Evolutionary conservation across 2,888 invertebrate species (phyloP).

Genomic region (Seladonia tumulorum): DNA sequence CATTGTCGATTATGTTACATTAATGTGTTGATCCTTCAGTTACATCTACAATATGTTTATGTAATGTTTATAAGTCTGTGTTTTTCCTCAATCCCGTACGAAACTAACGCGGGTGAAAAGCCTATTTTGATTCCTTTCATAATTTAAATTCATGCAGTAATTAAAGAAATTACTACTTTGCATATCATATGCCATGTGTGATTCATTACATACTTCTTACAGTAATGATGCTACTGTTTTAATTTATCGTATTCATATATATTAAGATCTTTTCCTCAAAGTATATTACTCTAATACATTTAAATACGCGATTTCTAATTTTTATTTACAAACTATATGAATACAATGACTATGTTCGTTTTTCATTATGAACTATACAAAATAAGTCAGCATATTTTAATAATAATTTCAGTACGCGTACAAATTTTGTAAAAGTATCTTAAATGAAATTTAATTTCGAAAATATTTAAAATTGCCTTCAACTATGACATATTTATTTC

Average conservation of each 20-base stretch:
- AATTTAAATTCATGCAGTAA: constrained; percentile 30
- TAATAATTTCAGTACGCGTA: constrained; percentile 4
- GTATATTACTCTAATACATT: constrained; percentile 41
- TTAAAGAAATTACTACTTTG: constrained; percentile 28
- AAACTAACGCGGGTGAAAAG: constrained; percentile 4
- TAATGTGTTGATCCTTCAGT: constrained; percentile 17
- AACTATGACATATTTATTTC: not conserved
- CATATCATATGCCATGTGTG: constrained; percentile 25
- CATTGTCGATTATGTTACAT: constrained; percentile 10
- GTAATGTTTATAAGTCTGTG: constrained; percentile 23
- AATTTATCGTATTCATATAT: constrained; percentile 29
- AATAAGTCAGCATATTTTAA: constrained; percentile 15
- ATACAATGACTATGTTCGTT: constrained; percentile 37
- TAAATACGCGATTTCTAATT: constrained; percentile 40
- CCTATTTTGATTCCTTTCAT: constrained; percentile 50
- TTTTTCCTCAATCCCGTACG: constrained; percentile 3
- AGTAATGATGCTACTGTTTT: constrained; percentile 40
- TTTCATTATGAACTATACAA: constrained; percentile 45
- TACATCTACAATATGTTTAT: constrained; percentile 22
- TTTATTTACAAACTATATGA: constrained; percentile 62
- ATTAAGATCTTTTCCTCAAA: constrained; percentile 36
- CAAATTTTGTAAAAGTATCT: not conserved
- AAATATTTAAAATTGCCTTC: not conserved
- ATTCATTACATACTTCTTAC: constrained; percentile 25
- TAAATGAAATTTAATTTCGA: constrained; percentile 8